Conservation (phyloP, 1,140 invertebrate species). For the Drosophila subpulchrella region DNA sequence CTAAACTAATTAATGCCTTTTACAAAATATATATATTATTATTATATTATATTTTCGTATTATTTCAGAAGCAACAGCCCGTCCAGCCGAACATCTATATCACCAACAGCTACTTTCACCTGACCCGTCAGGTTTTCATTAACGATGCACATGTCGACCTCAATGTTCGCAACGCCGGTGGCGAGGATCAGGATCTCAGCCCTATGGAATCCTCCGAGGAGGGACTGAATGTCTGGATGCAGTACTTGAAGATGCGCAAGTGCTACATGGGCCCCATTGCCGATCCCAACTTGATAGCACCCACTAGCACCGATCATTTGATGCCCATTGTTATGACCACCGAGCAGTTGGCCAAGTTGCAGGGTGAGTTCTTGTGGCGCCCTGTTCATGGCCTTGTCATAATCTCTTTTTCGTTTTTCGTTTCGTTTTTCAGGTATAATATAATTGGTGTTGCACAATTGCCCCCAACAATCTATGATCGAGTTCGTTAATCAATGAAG, state of each 20-base stretch:
- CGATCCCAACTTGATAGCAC: constrained; percentile 45
- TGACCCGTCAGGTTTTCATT: constrained; percentile 62
- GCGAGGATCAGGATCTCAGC: constrained; percentile 32
- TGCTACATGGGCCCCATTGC: constrained; percentile 69
- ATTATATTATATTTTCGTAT: not conserved
- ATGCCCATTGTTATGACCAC: constrained; percentile 62
- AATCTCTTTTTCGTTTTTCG: constrained; percentile 7
- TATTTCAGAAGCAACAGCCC: not conserved
- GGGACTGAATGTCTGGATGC: constrained; percentile 54
- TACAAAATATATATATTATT: too few relatives aligned
- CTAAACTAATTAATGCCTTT: too few relatives aligned
- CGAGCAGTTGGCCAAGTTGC: constrained; percentile 63
- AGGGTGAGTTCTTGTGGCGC: constrained; percentile 39
- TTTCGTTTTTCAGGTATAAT: constrained; percentile 62
- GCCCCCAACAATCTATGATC: not conserved
- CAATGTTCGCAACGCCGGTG: constrained; percentile 26
- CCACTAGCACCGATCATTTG: constrained; percentile 9
- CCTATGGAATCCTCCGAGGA: not conserved
- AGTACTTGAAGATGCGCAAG: constrained; percentile 69
- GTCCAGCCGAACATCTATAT: constrained; percentile 61
- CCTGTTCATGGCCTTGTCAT: too few relatives aligned
- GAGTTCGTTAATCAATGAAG: not conserved
- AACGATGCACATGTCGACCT: constrained; percentile 41
- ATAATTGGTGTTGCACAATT: constrained; percentile 3
- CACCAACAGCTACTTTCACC: constrained; percentile 64